Conservation (phyloP, 2,113 vertebrate genomes). For the Oreocharis arfaki region DNA sequence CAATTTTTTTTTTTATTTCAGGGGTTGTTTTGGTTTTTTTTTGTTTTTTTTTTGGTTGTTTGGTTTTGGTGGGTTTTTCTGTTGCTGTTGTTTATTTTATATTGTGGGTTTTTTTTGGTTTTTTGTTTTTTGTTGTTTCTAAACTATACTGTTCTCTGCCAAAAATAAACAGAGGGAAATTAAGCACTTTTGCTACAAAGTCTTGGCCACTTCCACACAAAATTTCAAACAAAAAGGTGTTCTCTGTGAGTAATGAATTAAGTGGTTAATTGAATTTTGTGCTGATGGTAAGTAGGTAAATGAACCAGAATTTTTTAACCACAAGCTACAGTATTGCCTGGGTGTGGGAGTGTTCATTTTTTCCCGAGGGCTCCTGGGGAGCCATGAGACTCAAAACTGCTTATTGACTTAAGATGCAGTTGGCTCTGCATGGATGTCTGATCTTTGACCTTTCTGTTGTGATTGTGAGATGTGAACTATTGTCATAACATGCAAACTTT, state of each 20-base stretch:
- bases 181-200: not conserved
- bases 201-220: not conserved
- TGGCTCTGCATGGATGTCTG: not conserved
- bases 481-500: not conserved
- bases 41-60: too few relatives aligned
- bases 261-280: not conserved
- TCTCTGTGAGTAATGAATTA: not conserved
- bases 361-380: not conserved
- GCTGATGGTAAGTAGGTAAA: not conserved
- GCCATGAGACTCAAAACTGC: not conserved
- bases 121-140: too few relatives aligned
- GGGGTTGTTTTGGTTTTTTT: too few relatives aligned
- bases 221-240: not conserved
- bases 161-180: not conserved
- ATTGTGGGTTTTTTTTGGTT: too few relatives aligned
- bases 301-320: not conserved
- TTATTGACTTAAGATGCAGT: not conserved
- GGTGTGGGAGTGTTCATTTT: not conserved
- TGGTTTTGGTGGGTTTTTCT: too few relatives aligned
- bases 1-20: not conserved
- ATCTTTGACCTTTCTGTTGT: not conserved
- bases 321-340: not conserved
- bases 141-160: not conserved
- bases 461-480: not conserved
- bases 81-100: too few relatives aligned